phyloP scores from a whole-genome alignment of 1,140 invertebrate species.

The Mesaphorura yosii region DNA sequence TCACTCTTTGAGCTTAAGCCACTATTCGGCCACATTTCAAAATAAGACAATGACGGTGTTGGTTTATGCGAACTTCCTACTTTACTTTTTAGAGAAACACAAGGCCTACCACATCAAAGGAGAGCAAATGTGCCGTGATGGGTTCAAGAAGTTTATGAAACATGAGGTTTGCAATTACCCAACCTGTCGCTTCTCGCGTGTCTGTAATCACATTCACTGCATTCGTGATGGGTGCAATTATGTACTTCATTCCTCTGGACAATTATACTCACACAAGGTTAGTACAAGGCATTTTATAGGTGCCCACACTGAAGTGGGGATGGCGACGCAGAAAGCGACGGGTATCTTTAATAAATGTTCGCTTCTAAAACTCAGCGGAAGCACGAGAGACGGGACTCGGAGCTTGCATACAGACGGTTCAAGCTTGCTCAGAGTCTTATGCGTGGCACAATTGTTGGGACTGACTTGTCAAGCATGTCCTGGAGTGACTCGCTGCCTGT shows the following conservation, averaged over 20 bases:
- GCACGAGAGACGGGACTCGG: slow-evolving; percentile 84
- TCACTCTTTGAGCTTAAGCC: too few relatives aligned
- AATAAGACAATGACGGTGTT: too few relatives aligned
- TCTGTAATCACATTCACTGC: slow-evolving; percentile 97
- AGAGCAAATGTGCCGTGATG: slow-evolving; percentile 84
- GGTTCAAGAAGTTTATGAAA: slow-evolving; percentile 98
- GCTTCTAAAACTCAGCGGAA: slow-evolving; percentile 55
- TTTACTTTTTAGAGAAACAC: slow-evolving; percentile 74
- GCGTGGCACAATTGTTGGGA: slow-evolving; percentile 31
- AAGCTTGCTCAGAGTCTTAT: slow-evolving; percentile 49
- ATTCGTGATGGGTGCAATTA: slow-evolving; percentile 89
- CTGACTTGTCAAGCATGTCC: slow-evolving; percentile 18
- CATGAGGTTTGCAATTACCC: slow-evolving; percentile 85
- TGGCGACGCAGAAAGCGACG: too few relatives aligned
- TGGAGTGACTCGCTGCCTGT: slow-evolving; percentile 19
- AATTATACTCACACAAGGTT: slow-evolving; percentile 88
- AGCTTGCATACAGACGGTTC: slow-evolving; percentile 67
- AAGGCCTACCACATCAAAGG: slow-evolving; percentile 98
- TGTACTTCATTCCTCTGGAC: slow-evolving; percentile 88
- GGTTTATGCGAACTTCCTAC: too few relatives aligned
- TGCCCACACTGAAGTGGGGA: too few relatives aligned
- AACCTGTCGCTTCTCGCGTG: slow-evolving; percentile 80
- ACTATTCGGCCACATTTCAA: neutral
- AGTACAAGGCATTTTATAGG: neutral
- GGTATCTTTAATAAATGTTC: neutral